Evolutionary conservation across 2,888 invertebrate genomes (phyloP), one percentile per base, ranked within the genome.

Genomic region (Arenicola marina): DNA sequence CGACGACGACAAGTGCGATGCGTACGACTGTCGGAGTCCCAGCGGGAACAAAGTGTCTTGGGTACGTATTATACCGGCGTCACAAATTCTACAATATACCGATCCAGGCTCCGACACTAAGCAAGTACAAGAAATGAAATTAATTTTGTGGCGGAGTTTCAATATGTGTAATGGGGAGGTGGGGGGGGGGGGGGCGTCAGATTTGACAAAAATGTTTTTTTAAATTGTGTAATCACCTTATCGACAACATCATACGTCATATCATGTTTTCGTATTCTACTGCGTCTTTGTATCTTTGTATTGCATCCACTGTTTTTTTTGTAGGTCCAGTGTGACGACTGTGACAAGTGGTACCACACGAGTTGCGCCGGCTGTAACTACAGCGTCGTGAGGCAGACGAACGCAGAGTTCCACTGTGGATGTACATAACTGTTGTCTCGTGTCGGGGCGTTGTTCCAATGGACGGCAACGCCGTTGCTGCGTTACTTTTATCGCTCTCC

Each of bases 261-360:
- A 38, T 38, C 18, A 15, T 38, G 18, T 38, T 15, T 38, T 38
- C 18, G 18, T 38, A 38, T 38, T 38, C 38, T 38, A 38, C 26
- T 48, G 18, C 48, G n/a, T n/a, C n/a, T n/a, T n/a, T n/a, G n/a
- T n/a, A n/a, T n/a, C n/a, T n/a, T n/a, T n/a, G n/a, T n/a, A n/a
- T n/a, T n/a, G n/a, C n/a, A n/a, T n/a, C n/a, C n/a, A 29, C 4
- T 53, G 11, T 15, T 60, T 62, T 34, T 54, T 26, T 67, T 71
- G 1, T 70, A 81, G 81, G 78, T 81, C 4, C 75, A 76, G 59
- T 81, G 81, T 73, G 81, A 81, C 58, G 75, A 77, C 59, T 81
- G 81, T 69, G 79, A 79, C 48, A 62, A 70, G 31, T 83, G 83
- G 83, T 83, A 78, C 55, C 83, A 83, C 68, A 76, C 78, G 11